Evolutionary conservation across 2,113 vertebrate species (phyloP).

Genomic region (Rhinogobius similis): DNA sequence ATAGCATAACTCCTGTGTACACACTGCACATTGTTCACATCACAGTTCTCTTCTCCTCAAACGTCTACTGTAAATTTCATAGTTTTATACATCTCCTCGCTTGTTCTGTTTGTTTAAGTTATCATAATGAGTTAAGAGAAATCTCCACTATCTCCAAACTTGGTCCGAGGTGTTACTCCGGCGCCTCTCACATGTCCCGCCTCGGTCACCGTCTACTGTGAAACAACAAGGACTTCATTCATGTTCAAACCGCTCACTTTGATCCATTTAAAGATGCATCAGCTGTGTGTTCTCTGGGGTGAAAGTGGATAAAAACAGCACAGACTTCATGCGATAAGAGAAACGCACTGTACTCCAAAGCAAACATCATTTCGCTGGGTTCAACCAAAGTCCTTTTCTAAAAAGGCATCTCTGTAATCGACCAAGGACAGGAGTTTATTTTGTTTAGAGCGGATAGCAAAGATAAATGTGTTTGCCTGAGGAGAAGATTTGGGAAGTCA

Average conservation of each 20-base stretch:
- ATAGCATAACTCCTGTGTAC: too few relatives aligned
- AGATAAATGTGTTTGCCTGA: too few relatives aligned
- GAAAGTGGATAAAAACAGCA: conserved; percentile 10
- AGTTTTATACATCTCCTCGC: too few relatives aligned
- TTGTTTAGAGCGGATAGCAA: not conserved
- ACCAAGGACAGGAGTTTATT: too few relatives aligned
- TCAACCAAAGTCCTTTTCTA: not conserved
- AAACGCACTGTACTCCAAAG: conserved; percentile 4
- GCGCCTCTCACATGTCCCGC: conserved; percentile 34
- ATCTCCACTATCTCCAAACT: conserved; percentile 23
- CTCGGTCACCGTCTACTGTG: conserved; percentile 23
- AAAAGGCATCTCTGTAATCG: not conserved
- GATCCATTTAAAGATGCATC: conserved; percentile 35
- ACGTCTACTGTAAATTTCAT: too few relatives aligned
- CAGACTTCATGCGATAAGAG: not conserved
- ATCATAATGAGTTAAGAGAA: not conserved
- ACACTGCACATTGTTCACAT: too few relatives aligned
- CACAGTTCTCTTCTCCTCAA: too few relatives aligned
- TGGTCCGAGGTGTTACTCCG: conserved; percentile 27
- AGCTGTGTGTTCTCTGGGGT: conserved; percentile 7
- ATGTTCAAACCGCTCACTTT: conserved; percentile 29
- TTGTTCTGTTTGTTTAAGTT: too few relatives aligned
- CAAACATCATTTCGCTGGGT: not conserved
- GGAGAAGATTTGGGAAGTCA: too few relatives aligned
- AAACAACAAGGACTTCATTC: conserved; percentile 45